A percentile compares a stretch with the other conserved stretches of the same genome.
Conservation (phyloP, 2,888 invertebrate species). For the Odontocerum albicorne region DNA sequence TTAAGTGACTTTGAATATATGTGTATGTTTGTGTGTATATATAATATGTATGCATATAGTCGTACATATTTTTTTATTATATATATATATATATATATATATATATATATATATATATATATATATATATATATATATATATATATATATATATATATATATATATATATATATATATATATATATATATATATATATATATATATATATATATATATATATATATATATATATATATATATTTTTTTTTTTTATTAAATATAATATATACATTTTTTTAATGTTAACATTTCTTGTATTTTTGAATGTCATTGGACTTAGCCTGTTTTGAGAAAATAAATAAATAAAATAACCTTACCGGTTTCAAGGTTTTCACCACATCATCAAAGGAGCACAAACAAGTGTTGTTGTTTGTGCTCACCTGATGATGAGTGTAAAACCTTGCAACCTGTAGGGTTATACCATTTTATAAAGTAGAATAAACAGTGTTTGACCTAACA, state of each 20-base stretch:
- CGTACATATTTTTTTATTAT: background rate
- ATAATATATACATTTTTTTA: background rate
- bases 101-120: background rate
- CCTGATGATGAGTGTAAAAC: no score
- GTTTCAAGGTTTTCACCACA: no score
- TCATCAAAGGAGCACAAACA: no score
- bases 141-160: background rate
- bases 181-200: background rate
- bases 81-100: background rate
- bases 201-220: background rate
- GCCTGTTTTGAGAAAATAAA: background rate
- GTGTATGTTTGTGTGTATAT: background rate
- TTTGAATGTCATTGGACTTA: background rate
- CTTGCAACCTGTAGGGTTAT: no score
- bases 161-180: background rate
- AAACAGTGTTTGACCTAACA: no score
- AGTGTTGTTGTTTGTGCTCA: no score
- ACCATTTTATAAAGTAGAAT: no score
- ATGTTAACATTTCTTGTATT: background rate
- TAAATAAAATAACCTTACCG: no score
- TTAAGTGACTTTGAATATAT: no score
- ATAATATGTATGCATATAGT: background rate
- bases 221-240: background rate
- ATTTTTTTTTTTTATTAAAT: background rate
- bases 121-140: background rate